These are phyloP conservation scores for Halcyon leucocephala DNA, from an alignment of 2,797 vertebrate genomes.

Conservation along the genomic window DNA sequence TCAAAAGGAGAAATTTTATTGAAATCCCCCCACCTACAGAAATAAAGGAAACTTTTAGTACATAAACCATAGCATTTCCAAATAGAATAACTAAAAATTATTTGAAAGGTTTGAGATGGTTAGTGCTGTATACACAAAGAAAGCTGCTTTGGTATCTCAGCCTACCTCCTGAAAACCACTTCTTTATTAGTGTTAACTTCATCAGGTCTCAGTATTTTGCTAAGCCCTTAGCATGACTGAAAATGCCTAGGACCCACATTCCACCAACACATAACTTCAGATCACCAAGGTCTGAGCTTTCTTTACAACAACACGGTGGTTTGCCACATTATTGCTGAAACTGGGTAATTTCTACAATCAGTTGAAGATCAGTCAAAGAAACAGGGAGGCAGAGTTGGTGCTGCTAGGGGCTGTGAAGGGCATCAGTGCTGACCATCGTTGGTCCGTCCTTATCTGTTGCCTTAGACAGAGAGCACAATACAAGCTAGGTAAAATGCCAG, in stretches of 20 bases:
- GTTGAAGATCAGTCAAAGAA: not conserved
- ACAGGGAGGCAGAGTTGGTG: not conserved
- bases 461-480: not conserved
- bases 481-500: not conserved
- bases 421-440: not conserved
- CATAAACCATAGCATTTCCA: not conserved
- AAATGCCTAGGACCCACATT: slow-evolving; percentile 27
- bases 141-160: not conserved
- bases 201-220: not conserved
- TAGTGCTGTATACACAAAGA: not conserved
- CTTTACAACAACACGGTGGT: not conserved
- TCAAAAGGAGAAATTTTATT: not conserved
- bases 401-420: not conserved
- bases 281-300: not conserved
- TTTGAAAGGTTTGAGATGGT: not conserved
- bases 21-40: not conserved
- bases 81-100: not conserved
- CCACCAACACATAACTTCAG: not conserved
- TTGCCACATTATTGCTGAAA: not conserved
- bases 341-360: not conserved
- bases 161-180: not conserved
- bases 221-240: not conserved
- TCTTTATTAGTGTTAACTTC: not conserved
- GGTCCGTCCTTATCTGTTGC: not conserved
- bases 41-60: not conserved